Conservation (phyloP, 1,140 invertebrate species). For the Tetragonula clypearis region DNA sequence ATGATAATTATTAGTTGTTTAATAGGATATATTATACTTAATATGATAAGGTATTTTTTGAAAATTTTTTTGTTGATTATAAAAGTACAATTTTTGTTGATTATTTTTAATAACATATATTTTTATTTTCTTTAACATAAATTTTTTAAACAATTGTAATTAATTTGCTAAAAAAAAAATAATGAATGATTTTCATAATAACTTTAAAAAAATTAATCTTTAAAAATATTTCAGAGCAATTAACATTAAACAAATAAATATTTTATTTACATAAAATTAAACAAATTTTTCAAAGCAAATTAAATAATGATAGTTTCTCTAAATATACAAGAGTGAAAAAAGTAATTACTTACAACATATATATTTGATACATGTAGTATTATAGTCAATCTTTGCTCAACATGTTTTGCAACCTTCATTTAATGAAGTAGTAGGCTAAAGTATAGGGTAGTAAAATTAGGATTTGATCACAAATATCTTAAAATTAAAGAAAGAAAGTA, state of each 20-base stretch:
- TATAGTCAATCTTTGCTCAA: constrained; percentile 24
- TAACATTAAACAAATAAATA: neutral
- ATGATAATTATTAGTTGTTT: constrained; percentile 8
- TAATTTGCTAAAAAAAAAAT: constrained; percentile 20
- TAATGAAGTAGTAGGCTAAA: constrained; percentile 53
- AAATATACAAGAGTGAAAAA: neutral
- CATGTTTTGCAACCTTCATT: constrained; percentile 52
- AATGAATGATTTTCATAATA: neutral
- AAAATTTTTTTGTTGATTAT: neutral
- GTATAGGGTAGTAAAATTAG: constrained; percentile 54
- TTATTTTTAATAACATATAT: constrained; percentile 12
- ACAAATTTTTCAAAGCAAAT: constrained; percentile 1
- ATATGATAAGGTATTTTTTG: neutral
- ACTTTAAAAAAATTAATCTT: constrained; percentile 4
- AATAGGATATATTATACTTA: neutral
- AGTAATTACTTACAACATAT: constrained; percentile 4
- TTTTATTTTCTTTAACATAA: neutral
- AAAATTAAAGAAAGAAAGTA: constrained; percentile 71
- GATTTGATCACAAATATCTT: constrained; percentile 60
- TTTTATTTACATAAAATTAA: neutral
- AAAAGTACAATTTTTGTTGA: neutral
- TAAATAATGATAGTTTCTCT: neutral
- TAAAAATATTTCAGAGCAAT: neutral
- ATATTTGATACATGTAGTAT: constrained; percentile 6
- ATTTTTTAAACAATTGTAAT: neutral